Evolutionary conservation across 2,888 invertebrate genomes (phyloP), one percentile per base, ranked within the genome.

Genomic region (Dexiosoma caninum): DNA sequence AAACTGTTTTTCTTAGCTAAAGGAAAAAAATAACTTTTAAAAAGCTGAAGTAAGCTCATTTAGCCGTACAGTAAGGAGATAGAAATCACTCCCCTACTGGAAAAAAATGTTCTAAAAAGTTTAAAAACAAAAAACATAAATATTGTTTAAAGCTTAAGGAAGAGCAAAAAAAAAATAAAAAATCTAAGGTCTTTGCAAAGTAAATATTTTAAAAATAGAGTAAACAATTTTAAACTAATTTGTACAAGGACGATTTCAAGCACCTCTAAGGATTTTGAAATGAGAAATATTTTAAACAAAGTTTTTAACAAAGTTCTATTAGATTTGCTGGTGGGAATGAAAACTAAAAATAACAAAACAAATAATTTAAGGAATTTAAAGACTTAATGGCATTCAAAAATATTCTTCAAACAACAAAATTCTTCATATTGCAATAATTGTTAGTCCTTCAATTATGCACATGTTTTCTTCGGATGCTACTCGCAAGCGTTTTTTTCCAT

Each of bases 401-500:
- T 42, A 55, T 27, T 1, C 9, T 23, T 57, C 35, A 7, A 23
- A 27, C 9, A 27, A 23, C 5, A 51, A 60, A 27, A 6, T 27
- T 3, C 30, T 42, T n/a, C n/a, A n/a, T n/a, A n/a, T n/a, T n/a
- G 7, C 14, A 60, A 53, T 5, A 71, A 42, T 42, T 42, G 30
- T 16, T 35, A 71, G 60, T 62, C 71, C 32, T 71, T 62, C 60
- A 32, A 49, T 40, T 59, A n/a, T n/a, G n/a, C n/a, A 8, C 42
- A 42, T 6, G 0, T 27, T 42, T 7, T 40, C 7, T 40, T 40
- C 8, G 9, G 16, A 23, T 16, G 37, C 10, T 57, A 4, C 23
- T n/a, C n/a, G n/a, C n/a, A n/a, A n/a, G 8, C 16, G 14, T 49
- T 7, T n/a, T 12, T 23, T 69, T 57, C 3, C 12, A 16, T 57